phyloP scores from a whole-genome alignment of 2,797 vertebrate genomes.

The Lophius americanus region DNA sequence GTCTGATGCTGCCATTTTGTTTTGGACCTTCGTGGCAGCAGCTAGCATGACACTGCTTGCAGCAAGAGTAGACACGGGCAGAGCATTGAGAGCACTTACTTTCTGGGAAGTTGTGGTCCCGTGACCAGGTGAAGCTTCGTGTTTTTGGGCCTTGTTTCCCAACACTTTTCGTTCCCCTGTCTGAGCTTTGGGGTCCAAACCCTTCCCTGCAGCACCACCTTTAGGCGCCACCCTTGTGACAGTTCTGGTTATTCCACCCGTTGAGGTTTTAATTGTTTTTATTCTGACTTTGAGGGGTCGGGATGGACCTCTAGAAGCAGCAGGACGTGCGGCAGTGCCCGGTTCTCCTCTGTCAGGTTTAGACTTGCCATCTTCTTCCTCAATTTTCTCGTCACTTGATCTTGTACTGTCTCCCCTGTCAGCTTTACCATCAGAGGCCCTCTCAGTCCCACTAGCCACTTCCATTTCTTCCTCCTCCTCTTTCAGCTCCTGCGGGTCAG shows the following conservation, averaged over 20 bases:
- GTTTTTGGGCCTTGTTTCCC: slow-evolving; percentile 71
- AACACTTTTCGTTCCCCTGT: slow-evolving; percentile 67
- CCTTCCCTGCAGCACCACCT: slow-evolving; percentile 74
- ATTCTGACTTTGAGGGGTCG: slow-evolving; percentile 95
- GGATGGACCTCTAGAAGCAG: slow-evolving; percentile 83
- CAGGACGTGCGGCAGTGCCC: slow-evolving; percentile 70
- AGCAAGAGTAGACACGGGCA: slow-evolving; percentile 90
- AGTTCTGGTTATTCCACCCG: slow-evolving; percentile 93
- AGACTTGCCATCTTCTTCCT: slow-evolving; percentile 70
- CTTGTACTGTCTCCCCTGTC: slow-evolving; percentile 68
- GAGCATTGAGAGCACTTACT: slow-evolving; percentile 83
- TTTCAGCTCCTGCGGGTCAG: slow-evolving; percentile 83
- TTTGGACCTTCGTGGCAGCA: slow-evolving; percentile 94
- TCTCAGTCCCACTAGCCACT: slow-evolving; percentile 76
- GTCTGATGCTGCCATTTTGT: slow-evolving; percentile 85
- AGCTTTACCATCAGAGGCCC: slow-evolving; percentile 63
- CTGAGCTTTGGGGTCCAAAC: slow-evolving; percentile 74
- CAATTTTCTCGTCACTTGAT: slow-evolving; percentile 77
- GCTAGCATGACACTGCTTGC: slow-evolving; percentile 97
- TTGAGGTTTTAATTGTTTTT: slow-evolving; percentile 96
- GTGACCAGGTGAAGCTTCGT: slow-evolving; percentile 58
- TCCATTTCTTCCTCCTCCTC: slow-evolving; percentile 87
- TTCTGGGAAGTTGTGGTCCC: slow-evolving; percentile 60
- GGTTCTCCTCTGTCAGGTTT: slow-evolving; percentile 60
- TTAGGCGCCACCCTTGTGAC: slow-evolving; percentile 89